Base-by-base conservation (phyloP, 2,797 vertebrate genomes). In the Anabacerthia variegaticeps region DNA sequence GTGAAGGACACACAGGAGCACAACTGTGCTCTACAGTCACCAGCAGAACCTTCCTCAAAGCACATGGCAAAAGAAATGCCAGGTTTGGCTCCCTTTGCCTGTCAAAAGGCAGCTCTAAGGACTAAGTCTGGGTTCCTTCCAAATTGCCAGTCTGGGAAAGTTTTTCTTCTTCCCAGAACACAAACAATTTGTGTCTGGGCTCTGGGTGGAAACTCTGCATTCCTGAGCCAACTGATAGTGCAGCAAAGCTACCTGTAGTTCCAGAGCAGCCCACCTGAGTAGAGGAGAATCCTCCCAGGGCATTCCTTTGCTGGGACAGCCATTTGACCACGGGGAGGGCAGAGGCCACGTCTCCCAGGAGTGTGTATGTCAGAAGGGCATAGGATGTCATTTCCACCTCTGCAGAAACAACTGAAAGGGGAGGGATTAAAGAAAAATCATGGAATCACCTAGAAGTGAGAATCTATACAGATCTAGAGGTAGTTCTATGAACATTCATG, bases 341-440 rank as follows among this genome's bases (percentile, higher is more conserved):
- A 7, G 99, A 98, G 2, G 99, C 99, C 95, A 99, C 98, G 0
- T 99, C 99, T 16, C 99, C 99, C 49, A 99, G 96, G 20, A 98
- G 97, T 0, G 99, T 98, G 96, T 99, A 99, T 2, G 99, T 99
- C 94, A 99, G 97, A 83, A 99, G 98, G 41, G 98, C 98, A 0
- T 99, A 99, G 39, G 99, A 99, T 0, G 99, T 99, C 99, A 99
- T 99, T 96, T 99, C 99, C 89, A 99, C 99, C 91, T 99, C 99
- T 2, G 99, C 99, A 7, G 99, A 99, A 74, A 99, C 98, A 97
- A 99, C 99, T 99, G 96, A 18, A 93, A 90, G 9, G 23, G 46
- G 16, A 13, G 14, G 12, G 8, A 48, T 68, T 13, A 3, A 10
- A 27, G 12, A 19, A 34, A 28, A 5, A 72, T 19, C 7, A 43